These are phyloP conservation scores for Erannis defoliaria DNA, from an alignment of 2,888 invertebrate genomes.

Conservation along the genomic window DNA sequence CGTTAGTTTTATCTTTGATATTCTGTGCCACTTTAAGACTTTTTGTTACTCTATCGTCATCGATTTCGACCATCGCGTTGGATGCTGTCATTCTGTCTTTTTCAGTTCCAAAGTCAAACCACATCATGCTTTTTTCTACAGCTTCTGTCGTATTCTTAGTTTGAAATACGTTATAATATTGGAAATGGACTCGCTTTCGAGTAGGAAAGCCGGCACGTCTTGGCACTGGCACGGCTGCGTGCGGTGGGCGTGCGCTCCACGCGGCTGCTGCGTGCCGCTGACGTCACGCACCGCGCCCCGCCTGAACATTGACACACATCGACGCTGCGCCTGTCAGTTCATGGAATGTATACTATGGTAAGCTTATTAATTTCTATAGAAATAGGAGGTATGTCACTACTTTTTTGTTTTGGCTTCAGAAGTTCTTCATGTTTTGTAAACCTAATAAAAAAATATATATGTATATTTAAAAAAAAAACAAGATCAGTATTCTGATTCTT, in stretches of 20 bases:
- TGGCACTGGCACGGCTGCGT: slow-evolving; percentile 33
- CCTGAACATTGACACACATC: slow-evolving; percentile 49
- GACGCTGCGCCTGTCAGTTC: slow-evolving; percentile 4
- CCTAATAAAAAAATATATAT: too few species aligned
- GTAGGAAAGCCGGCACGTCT: slow-evolving; percentile 41
- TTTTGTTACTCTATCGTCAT: too few species aligned
- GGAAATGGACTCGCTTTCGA: slow-evolving; percentile 6
- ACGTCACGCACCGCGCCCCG: slow-evolving; percentile 44
- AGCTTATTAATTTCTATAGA: too few species aligned
- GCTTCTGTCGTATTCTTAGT: not conserved
- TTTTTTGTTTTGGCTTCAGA: too few species aligned
- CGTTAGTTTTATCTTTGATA: too few species aligned
- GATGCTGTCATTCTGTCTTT: too few species aligned
- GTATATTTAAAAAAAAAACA: slow-evolving; percentile 2
- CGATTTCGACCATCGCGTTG: too few species aligned
- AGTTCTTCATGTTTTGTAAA: too few species aligned
- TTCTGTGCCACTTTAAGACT: too few species aligned
- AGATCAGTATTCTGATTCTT: not conserved
- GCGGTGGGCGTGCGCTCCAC: slow-evolving; percentile 50
- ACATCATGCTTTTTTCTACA: not conserved
- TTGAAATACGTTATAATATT: not conserved
- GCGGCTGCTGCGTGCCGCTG: slow-evolving; percentile 58
- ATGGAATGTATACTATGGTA: not conserved
- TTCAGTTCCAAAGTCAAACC: not conserved
- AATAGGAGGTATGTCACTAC: too few species aligned